Base-by-base conservation (phyloP, 2,888 invertebrate species). In the Amphipoea lucens region DNA sequence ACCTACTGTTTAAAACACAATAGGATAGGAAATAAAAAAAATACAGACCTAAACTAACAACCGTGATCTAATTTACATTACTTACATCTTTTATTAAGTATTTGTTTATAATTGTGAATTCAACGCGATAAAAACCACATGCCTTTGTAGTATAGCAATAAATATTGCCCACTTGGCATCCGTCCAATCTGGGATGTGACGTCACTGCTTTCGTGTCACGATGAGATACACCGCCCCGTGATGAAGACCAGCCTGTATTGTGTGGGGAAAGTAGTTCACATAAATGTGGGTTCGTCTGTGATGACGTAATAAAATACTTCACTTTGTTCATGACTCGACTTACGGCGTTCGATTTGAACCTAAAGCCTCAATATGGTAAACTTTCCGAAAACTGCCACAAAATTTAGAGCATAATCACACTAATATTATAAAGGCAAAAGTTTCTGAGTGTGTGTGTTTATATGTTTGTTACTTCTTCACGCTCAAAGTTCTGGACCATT, bases 61-160 rank as follows among this genome's bases (percentile, higher is more conserved):
- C 6, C n/a, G 6, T n/a, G n/a, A 40, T 42, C 0, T n/a, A n/a
- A 20, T n/a, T 45, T 29, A 23, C 23, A 9, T 23, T 54, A 20
- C 7, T 23, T 54, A 20, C 7, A 76, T 29, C 6, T 54, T 11
- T 17, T 65, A 77, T 78, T 68, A 29, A 29, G 29, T 29, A 4
- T 40, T 20, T 45, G 20, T 42, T 45, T 42, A 74, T 12, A 66
- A 57, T 48, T 23, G 17, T 9, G 48, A 57, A 57, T 62, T 20
- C 9, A 72, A 62, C 11, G 48, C 23, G 7, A 68, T 57, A 29
- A 36, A 77, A 62, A 29, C 40, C 60, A 29, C 36, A 11, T 42
- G 60, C 29, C 36, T 57, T 57, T 40, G 69, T 70, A 60, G 42
- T 78, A 78, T 69, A 12, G 11, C 51, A 63, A 51, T 82, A 74